Conservation (phyloP, 2,888 invertebrate species). For the Chaitophorus viminalis region DNA sequence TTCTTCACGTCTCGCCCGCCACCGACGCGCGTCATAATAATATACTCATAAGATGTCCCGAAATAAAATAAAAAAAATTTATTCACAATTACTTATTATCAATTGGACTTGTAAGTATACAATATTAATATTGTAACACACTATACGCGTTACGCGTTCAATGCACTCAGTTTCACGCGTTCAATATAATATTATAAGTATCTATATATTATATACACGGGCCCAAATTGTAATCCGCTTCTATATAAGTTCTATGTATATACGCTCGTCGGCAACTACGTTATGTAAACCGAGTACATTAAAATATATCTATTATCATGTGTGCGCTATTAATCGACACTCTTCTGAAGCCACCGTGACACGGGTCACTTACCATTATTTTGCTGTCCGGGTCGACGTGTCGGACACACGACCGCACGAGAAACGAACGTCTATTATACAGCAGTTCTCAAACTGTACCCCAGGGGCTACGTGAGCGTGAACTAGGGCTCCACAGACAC, state of each 20-base stretch:
- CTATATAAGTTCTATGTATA: too few species aligned
- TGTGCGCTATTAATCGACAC: conserved; percentile 7
- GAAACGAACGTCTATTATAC: background rate
- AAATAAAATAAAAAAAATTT: too few species aligned
- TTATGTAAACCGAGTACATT: background rate
- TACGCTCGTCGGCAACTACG: background rate
- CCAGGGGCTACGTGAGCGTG: too few species aligned
- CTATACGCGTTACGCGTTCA: background rate
- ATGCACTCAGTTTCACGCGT: background rate
- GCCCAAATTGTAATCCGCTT: background rate
- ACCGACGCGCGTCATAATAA: too few species aligned
- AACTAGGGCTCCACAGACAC: too few species aligned
- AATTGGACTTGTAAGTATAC: background rate
- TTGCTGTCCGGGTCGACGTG: background rate
- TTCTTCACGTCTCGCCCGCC: background rate
- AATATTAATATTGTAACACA: too few species aligned
- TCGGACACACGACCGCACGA: background rate
- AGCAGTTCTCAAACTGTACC: too few species aligned
- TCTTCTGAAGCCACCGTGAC: conserved; percentile 26
- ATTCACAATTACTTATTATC: background rate
- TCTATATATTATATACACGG: too few species aligned
- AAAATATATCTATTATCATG: background rate
- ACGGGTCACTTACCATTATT: background rate
- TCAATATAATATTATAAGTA: background rate
- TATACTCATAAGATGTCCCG: too few species aligned